Evolutionary conservation across 2,797 vertebrate genomes (phyloP), one percentile per base, ranked within the genome.

Genomic region (Jordanella pulchra): DNA sequence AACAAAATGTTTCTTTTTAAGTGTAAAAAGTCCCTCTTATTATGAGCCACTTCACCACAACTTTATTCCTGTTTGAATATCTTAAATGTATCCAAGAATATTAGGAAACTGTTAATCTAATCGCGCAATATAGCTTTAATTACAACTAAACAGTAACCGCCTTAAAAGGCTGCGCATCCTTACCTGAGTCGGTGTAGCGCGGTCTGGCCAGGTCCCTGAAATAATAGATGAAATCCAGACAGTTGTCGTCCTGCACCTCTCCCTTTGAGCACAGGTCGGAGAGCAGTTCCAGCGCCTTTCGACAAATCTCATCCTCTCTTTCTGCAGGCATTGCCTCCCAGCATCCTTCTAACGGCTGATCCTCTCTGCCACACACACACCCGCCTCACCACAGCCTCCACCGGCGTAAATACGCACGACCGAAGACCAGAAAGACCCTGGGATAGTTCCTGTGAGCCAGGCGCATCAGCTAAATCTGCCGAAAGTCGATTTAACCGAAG

Each of bases 261-360:
- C 97, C 97, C 82, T 93, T 96, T 94, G 96, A 96, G 91, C 97
- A 98, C 84, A 99, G 95, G 92, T 98, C 96, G 82, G 96, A 96
- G 76, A 99, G 94, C 92, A 99, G 95, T 86, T 96, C 95, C 91
- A 98, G 96, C 87, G 97, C 97, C 94, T 96, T 97, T 94, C 96
- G 95, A 97, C 97, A 99, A 92, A 98, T 96, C 96, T 96, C 96
- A 96, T 96, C 95, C 94, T 97, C 96, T 94, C 94, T 95, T 96
- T 96, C 97, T 94, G 95, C 96, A 95, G 96, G 95, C 97, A 99
- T 99, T 96, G 95, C 96, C 96, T 95, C 95, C 95, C 96, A 97
- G 96, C 97, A 99, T 99, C 96, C 96, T 99, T 92, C 94, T 95
- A 91, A 92, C 91, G 87, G 77, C 84, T 80, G 87, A 77, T 86